Conservation (phyloP, 2,888 invertebrate species). For the Callosobruchus maculatus region DNA sequence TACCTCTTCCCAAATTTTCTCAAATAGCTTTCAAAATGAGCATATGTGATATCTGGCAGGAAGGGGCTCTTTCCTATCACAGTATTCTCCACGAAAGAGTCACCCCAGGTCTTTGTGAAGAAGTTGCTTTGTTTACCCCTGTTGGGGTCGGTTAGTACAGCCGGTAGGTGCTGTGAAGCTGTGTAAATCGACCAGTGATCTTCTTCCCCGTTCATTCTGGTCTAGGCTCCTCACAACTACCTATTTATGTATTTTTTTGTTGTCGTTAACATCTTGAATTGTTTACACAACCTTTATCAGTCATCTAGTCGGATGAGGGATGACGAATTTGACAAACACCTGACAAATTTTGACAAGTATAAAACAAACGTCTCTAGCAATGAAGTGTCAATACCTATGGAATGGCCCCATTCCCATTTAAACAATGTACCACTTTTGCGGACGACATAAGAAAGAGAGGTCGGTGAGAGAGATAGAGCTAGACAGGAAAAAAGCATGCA, state of each 20-base stretch:
- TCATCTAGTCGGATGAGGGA: no score
- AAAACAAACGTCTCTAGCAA: background rate
- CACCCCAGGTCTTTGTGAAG: constrained; percentile 98
- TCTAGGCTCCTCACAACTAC: constrained; percentile 16
- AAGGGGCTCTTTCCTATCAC: constrained; percentile 74
- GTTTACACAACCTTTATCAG: constrained; percentile 5
- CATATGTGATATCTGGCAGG: constrained; percentile 76
- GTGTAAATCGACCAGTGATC: constrained; percentile 84
- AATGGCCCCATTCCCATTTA: no score
- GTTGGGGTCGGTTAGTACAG: constrained; percentile 92
- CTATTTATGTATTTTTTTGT: constrained; percentile 24
- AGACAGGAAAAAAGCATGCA: no score
- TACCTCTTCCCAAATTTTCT: constrained; percentile 70
- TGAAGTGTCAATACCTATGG: no score
- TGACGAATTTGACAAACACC: constrained; percentile 18
- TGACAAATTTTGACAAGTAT: background rate
- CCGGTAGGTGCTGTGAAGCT: constrained; percentile 90
- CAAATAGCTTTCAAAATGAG: constrained; percentile 85
- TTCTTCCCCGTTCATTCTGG: constrained; percentile 36
- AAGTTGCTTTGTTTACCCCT: constrained; percentile 88
- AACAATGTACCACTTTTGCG: no score
- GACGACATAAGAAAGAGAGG: no score
- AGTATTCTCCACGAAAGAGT: constrained; percentile 82
- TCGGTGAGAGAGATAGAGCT: no score
- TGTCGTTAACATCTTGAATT: constrained; percentile 16